A percentile compares a stretch with the other conserved stretches of the same genome.
These are phyloP conservation scores for Lasiurus cinereus DNA, from an alignment of 2,113 vertebrate species.

Conservation along the genomic window DNA sequence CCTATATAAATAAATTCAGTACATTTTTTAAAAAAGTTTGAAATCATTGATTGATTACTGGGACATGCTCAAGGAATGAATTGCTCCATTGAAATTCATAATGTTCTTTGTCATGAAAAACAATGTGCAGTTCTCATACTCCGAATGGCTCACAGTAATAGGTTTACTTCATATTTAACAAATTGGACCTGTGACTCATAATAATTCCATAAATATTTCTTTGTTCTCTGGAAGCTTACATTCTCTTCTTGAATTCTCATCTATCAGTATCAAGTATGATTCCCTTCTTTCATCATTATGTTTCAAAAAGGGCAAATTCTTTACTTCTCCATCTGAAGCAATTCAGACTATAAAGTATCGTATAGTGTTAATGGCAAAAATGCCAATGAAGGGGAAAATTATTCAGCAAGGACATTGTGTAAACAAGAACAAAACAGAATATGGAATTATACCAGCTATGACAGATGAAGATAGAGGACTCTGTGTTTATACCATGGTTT, in stretches of 20 bases:
- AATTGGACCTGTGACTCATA: conserved; percentile 46
- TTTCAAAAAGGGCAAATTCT: conserved; percentile 69
- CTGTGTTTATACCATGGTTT: conserved; percentile 5
- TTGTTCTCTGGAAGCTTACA: conserved; percentile 34
- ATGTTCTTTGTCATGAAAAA: conserved; percentile 59
- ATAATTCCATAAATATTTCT: conserved; percentile 66
- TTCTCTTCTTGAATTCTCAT: conserved; percentile 66
- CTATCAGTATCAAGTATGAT: conserved; percentile 72
- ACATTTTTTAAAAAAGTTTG: not conserved
- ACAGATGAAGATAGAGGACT: conserved; percentile 19
- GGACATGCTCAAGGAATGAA: conserved; percentile 54
- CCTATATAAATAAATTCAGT: not conserved
- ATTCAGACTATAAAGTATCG: conserved; percentile 55
- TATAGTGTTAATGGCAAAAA: conserved; percentile 69
- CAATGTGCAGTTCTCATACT: conserved; percentile 43
- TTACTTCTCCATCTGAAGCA: conserved; percentile 70
- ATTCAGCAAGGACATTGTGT: conserved; percentile 66
- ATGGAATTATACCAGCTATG: conserved; percentile 11
- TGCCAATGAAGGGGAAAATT: conserved; percentile 49
- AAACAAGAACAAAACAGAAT: conserved; percentile 67
- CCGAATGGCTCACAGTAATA: conserved; percentile 45
- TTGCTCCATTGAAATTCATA: conserved; percentile 37
- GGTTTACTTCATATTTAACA: conserved; percentile 59
- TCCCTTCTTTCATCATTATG: conserved; percentile 67
- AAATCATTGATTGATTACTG: conserved; percentile 36